These are phyloP conservation scores for Asobara japonica DNA, from an alignment of 1,140 invertebrate species.

Conservation along the genomic window DNA sequence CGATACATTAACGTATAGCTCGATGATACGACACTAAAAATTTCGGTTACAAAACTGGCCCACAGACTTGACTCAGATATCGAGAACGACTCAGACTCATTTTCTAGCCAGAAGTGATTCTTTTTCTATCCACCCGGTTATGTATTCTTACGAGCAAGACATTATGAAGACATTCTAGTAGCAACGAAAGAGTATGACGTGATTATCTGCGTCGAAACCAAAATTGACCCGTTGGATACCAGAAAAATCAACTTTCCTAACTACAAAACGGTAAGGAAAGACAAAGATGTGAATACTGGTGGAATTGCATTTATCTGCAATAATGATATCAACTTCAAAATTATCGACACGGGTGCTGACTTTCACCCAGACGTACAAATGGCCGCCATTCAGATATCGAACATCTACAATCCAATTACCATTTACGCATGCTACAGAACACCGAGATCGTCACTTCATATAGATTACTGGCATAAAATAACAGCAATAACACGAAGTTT, in stretches of 20 bases:
- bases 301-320: background rate
- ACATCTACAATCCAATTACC: background rate
- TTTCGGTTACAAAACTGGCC: too few species aligned
- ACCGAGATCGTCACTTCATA: background rate
- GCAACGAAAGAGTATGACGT: background rate
- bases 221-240: background rate
- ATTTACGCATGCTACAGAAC: slow-evolving; percentile 10
- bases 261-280: slow-evolving; percentile 2
- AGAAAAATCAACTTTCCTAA: background rate
- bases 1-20: too few species aligned
- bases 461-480: slow-evolving; percentile 3
- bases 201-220: slow-evolving; percentile 6
- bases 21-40: too few species aligned
- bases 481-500: background rate
- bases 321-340: background rate
- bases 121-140: too few species aligned
- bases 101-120: too few species aligned
- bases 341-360: background rate
- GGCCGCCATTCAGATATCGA: background rate
- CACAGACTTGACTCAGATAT: too few species aligned
- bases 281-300: background rate
- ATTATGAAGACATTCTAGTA: background rate
- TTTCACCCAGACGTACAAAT: background rate
- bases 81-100: too few species aligned
- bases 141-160: too few species aligned